Evolutionary conservation across 2,113 vertebrate species (phyloP), one percentile per base, ranked within the genome.

Genomic region (Mormyrus iriodes): DNA sequence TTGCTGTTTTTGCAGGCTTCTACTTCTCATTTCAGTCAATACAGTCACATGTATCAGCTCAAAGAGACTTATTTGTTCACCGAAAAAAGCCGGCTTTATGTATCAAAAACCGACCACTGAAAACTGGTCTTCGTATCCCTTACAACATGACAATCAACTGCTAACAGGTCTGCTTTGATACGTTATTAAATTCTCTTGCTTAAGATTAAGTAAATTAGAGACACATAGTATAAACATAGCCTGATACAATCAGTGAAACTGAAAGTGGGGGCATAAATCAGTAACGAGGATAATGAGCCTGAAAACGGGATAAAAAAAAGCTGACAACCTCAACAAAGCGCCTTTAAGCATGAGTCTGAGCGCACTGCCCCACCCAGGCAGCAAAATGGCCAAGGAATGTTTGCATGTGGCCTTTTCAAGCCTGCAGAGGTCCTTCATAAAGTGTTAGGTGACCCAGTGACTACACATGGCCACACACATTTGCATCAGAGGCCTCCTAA

Each of bases 381-480:
- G 55, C 35, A n/a, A 19, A 55, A 87, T 86, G 91, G 92, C 93
- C 93, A 92, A 94, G 93, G 91, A 82, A 90, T 51, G 90, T 92
- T 92, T 92, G 91, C 92, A 95, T 92, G 92, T 92, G 92, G 92
- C 91, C 91, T 83, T 92, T 94, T 92, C 93, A 93, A 93, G 92
- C 92, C 92, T 89, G 90, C 91, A 93, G 93, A 92, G 91, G 92
- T 93, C 49, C 93, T 91, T 91, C 88, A 92, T 92, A 93, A 94
- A 94, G 52, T 12, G 31, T 39, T 44, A 4, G 24, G 91, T 85
- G 65, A 90, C 88, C 90, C 90, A 91, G 92, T 92, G 92, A 93
- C 93, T 94, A 65, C 89, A 91, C 10, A 89, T 90, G 92, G 92
- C 95, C 93, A 94, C 95, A 95, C 93, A 94, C 95, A 95, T 93